phyloP scores from a whole-genome alignment of 1,140 invertebrate genomes.

The Leptopilina clavipes region DNA sequence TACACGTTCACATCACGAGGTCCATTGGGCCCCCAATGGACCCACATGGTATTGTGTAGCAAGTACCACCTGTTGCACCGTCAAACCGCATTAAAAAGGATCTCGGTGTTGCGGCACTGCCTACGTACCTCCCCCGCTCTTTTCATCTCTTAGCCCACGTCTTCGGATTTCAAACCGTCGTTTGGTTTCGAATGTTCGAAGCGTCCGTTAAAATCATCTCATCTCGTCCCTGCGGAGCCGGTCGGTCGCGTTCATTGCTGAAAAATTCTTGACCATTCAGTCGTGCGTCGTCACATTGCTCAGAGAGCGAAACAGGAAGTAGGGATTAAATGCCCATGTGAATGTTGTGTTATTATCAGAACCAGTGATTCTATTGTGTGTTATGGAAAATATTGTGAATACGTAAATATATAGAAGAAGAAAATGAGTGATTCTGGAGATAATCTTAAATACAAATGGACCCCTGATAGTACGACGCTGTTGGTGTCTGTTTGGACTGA shows the following conservation, averaged over 20 bases:
- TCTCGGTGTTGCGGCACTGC: background rate
- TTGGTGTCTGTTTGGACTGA: conserved; percentile 72
- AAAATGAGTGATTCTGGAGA: conserved; percentile 62
- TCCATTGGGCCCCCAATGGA: conserved; percentile 19
- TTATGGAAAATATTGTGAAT: conserved; percentile 15
- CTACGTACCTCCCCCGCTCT: conserved; percentile 1
- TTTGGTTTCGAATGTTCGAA: conserved; percentile 6
- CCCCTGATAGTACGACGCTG: conserved; percentile 69
- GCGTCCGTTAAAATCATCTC: conserved; percentile 19
- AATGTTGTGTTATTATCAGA: background rate
- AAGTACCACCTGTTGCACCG: conserved; percentile 32
- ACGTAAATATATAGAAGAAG: conserved; percentile 12
- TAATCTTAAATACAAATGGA: conserved; percentile 71
- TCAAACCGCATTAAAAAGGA: background rate
- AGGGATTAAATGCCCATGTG: conserved; percentile 10
- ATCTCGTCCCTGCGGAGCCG: background rate
- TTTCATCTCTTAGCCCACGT: background rate
- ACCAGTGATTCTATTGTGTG: conserved; percentile 19
- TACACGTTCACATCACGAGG: background rate
- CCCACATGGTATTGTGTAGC: conserved; percentile 10
- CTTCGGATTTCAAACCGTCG: conserved; percentile 35
- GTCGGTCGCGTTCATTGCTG: conserved; percentile 7
- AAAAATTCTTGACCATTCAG: conserved; percentile 2
- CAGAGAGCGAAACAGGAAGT: background rate
- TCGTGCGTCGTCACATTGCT: conserved; percentile 8